Conservation (phyloP, 2,888 invertebrate genomes). For the Cephonodes hylas region DNA sequence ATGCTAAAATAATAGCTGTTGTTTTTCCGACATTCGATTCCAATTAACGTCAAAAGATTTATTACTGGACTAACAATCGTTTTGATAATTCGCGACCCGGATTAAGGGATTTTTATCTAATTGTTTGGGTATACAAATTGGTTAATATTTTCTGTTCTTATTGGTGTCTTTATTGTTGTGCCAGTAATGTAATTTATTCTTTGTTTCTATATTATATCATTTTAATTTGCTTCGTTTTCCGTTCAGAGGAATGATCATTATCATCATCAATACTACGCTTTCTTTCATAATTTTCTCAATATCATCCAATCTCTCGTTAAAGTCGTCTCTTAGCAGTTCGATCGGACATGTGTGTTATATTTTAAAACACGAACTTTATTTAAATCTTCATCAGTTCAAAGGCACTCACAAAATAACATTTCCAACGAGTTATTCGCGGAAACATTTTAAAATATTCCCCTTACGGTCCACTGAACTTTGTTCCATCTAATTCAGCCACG, state of each 20-base stretch:
- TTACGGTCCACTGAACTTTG: not conserved
- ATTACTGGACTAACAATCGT: slow-evolving; percentile 11
- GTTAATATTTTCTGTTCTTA: not conserved
- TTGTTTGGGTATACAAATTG: not conserved
- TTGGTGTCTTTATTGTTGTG: too few species aligned
- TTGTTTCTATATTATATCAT: not conserved
- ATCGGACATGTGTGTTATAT: too few species aligned
- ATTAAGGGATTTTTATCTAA: not conserved
- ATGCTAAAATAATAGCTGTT: slow-evolving; percentile 2
- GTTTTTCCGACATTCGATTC: slow-evolving; percentile 23
- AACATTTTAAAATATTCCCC: not conserved
- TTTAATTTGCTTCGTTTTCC: not conserved
- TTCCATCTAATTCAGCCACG: not conserved
- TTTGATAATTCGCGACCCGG: too few species aligned
- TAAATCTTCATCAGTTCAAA: too few species aligned
- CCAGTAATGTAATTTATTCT: too few species aligned
- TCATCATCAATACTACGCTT: not conserved
- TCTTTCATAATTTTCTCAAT: too few species aligned
- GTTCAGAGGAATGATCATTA: too few species aligned
- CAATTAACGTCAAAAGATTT: slow-evolving; percentile 27
- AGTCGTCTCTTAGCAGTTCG: too few species aligned
- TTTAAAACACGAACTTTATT: too few species aligned
- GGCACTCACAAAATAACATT: not conserved
- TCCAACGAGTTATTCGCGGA: not conserved
- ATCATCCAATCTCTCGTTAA: too few species aligned